phyloP scores from a whole-genome alignment of 2,888 invertebrate species.

The Anagyrus pseudococci region DNA sequence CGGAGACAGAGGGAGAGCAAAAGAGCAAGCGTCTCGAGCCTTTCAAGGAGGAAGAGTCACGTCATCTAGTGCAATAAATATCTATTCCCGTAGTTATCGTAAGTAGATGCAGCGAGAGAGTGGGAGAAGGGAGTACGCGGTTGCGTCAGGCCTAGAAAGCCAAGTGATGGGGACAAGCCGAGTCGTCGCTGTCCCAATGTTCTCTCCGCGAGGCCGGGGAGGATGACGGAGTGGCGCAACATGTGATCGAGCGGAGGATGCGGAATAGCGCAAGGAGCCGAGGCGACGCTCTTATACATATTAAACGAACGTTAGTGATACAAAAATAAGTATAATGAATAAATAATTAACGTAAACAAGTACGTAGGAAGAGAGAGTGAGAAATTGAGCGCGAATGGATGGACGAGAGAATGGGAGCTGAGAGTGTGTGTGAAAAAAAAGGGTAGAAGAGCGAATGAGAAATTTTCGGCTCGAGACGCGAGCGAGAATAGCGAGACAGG shows the following conservation, averaged over 20 bases:
- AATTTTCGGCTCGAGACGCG: constrained; percentile 24
- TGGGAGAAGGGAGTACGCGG: too few relatives aligned
- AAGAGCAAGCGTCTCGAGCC: constrained; percentile 20
- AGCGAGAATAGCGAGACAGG: constrained; percentile 25
- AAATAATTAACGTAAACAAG: constrained; percentile 33
- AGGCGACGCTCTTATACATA: constrained; percentile 31
- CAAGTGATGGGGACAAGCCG: too few relatives aligned
- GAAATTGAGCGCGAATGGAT: not conserved
- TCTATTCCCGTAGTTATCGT: constrained; percentile 38
- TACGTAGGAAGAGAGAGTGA: constrained; percentile 22
- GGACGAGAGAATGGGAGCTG: constrained; percentile 3
- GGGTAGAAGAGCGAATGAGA: constrained; percentile 3
- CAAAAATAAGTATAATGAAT: constrained; percentile 37
- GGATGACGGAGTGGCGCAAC: not conserved
- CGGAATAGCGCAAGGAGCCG: not conserved
- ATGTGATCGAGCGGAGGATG: constrained; percentile 6
- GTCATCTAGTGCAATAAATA: constrained; percentile 40
- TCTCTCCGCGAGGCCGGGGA: too few relatives aligned
- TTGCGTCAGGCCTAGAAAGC: too few relatives aligned
- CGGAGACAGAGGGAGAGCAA: too few relatives aligned
- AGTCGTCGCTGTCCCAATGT: too few relatives aligned
- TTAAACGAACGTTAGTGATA: constrained; percentile 39
- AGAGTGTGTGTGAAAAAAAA: not conserved
- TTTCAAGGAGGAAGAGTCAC: constrained; percentile 33
- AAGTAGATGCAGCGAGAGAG: constrained; percentile 19